Percentiles rank a stretch among this genome's conserved stretches.
Evolutionary conservation across 2,113 vertebrate species (phyloP).

Genomic region (Steatornis caripensis): DNA sequence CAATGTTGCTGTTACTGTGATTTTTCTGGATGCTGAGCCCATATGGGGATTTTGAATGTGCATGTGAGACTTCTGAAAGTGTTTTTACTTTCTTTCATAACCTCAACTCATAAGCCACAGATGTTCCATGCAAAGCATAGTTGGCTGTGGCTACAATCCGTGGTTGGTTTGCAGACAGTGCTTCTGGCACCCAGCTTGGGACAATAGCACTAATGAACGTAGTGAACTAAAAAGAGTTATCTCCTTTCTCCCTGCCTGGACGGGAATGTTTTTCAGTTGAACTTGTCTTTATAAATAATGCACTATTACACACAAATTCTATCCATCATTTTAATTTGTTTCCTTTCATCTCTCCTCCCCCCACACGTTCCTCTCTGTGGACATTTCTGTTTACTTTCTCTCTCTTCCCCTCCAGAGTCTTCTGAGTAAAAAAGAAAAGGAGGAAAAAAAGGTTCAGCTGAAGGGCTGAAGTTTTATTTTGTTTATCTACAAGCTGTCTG

Average conservation of each 20-base stretch:
- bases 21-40: not conserved
- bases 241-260: not conserved
- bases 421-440: not conserved
- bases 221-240: conserved; percentile 9
- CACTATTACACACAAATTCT: conserved; percentile 17
- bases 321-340: conserved; percentile 54
- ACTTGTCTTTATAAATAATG: conserved; percentile 62
- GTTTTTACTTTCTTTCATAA: not conserved
- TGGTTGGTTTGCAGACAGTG: not conserved
- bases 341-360: not conserved
- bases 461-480: not conserved
- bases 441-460: not conserved
- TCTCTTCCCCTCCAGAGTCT: not conserved
- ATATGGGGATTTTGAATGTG: not conserved
- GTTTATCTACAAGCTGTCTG: not conserved
- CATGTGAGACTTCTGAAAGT: not conserved
- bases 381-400: not conserved
- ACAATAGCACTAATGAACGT: not conserved
- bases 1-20: not conserved
- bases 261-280: conserved; percentile 45
- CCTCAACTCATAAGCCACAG: not conserved
- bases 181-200: not conserved
- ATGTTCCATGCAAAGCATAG: not conserved
- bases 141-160: not conserved
- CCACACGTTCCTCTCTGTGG: not conserved